These are phyloP conservation scores for Mnemiopsis leidyi DNA, from an alignment of 37 sponge, comb jelly and placozoan genomes.

Conservation along the genomic window DNA sequence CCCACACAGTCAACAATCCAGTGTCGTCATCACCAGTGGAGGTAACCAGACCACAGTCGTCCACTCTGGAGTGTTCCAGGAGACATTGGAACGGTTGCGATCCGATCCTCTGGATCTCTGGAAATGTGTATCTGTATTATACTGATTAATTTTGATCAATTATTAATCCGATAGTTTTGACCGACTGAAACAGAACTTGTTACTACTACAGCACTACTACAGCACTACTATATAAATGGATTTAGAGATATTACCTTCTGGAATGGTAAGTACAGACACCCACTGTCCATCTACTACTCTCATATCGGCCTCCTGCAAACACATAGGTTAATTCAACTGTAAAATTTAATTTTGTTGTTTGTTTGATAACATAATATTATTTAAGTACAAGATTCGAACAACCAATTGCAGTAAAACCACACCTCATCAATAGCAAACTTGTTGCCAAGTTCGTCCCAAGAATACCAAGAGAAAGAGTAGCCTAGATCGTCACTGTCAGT, in stretches of 20 bases:
- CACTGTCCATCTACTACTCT: not conserved
- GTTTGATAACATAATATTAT: not conserved
- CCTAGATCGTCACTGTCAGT: not conserved
- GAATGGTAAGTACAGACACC: not conserved
- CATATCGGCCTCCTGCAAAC: not conserved
- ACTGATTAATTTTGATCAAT: no score
- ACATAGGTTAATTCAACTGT: not conserved
- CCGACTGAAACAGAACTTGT: no score
- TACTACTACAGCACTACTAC: no score
- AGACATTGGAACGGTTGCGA: not conserved
- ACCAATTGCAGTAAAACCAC: no score
- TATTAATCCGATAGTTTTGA: no score
- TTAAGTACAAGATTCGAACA: no score
- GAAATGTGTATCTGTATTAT: no score
- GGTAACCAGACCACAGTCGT: not conserved
- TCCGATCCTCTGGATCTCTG: not conserved
- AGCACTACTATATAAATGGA: no score
- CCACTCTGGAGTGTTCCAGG: not conserved
- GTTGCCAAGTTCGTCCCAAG: not conserved
- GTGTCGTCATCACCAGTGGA: not conserved
- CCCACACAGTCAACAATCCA: not conserved
- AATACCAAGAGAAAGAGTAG: not conserved
- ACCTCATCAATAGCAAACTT: not conserved
- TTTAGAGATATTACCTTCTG: not conserved
- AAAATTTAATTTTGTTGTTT: not conserved